Evolutionary conservation across 92 coral and sea anemone genomes (phyloP), one percentile per base, ranked within the genome.

Genomic region (Epizoanthus fatuus): DNA sequence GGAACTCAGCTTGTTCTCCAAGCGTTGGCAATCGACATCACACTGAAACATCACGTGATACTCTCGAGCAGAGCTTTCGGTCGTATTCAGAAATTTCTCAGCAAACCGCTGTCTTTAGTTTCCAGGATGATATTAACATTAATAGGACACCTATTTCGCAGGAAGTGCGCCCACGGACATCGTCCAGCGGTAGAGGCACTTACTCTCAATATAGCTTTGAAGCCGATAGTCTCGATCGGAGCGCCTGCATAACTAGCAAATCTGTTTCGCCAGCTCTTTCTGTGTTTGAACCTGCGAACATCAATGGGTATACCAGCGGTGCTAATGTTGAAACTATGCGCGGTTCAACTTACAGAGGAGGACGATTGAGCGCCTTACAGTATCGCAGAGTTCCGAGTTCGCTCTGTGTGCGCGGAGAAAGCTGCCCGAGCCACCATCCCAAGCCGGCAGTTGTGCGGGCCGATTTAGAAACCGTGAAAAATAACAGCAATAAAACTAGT

Each of bases 141-240:
- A 13, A 15, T n/a, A 12, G 53, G 44, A 53, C 44, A 12, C 19
- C 3, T 7, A 62, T 9, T 16, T 3, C 29, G 8, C 53, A 37
- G 55, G 80, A 68, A 40, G 72, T 72, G 60, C 58, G 4, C 77
- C 68, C 59, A 42, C 83, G 25, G 69, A 77, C 69, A 12, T 8
- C 81, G 0, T 89, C 93, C 37, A 92, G 93, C 65, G 90, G 90
- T 4, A 81, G 84, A 13, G 94, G 88, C 19, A 63, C 90, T 11
- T 62, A 79, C 75, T 87, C 90, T 2, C 83, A 69, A 35, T 82
- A 60, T 2, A 89, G 80, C 19, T 80, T 66, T 75, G 90, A 86
- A 37, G 13, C 10, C 44, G 92, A 91, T 32, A 88, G 88, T 73
- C 80, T 84, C 17, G 88, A 87, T 79, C 57, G 66, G 16, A 53